Evolutionary conservation across 2,888 invertebrate genomes (phyloP), one percentile per base, ranked within the genome.

Genomic region (Lasiommata megera): DNA sequence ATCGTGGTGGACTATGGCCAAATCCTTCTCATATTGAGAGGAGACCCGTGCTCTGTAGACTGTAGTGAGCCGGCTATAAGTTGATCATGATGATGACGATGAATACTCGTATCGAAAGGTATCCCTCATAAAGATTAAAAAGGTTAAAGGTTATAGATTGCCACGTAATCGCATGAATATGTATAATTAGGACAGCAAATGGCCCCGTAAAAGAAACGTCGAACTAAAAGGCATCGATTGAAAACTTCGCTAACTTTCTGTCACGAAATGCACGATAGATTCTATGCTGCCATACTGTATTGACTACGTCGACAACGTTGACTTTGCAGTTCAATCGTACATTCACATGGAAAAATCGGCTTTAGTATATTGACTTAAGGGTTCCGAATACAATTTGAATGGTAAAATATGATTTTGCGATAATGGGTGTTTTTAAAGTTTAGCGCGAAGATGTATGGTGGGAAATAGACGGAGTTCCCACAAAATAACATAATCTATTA

Each of bases 251-350:
- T 65, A 80, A 80, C 72, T 79, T 86, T 75, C 71, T 77, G 85
- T 82, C 87, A 88, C 87, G 87, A 86, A 78, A 76, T 82, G 80
- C 87, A 84, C 87, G 87, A 85, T 87, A 87, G 82, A 82, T 85
- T 87, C 80, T 80, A 46, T 46, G 84, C 81, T 77, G 75, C 79
- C 75, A 73, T 77, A 74, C 71, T 67, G 74, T 82, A 81, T 80
- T 75, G 78, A 70, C 72, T 77, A 70, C 70, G 60, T 57, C 65
- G 59, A 67, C 67, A 18, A 61, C 61, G 8, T 57, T 54, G 16
- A 55, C 52, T 46, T 38, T 55, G 41, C 56, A 51, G 36, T 60
- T 28, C 11, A 29, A 46, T 43, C 23, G 14, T 37, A 12, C n/a
- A 11, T 47, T 29, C 8, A 47, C 43, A 58, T 43, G 34, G 54